Evolutionary conservation across 2,888 invertebrate species (phyloP), one percentile per base, ranked within the genome.

Genomic region (Eustalomyia histrio): DNA sequence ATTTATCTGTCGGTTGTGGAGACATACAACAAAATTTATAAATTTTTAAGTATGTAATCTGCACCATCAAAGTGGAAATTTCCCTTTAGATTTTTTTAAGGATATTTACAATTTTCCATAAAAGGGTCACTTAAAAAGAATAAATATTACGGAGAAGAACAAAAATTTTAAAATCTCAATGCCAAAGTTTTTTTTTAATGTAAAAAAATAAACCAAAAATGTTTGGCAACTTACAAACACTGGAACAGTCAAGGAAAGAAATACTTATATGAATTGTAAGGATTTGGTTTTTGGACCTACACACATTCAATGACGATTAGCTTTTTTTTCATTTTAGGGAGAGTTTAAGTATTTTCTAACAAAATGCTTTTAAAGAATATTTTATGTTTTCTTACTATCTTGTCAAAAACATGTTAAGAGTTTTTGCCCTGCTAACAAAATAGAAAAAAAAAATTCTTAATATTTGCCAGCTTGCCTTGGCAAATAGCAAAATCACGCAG

Each of bases 11-110:
- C 12, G 47, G 24, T 39, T 8, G 33, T 35, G 35, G 47, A 57
- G 55, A 33, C n/a, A 50, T 50, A 24, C 60, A 21, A 3, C 16
- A 55, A 55, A 68, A 76, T 69, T 63, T 55, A 78, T 67, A 72
- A 78, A 78, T 78, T 65, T 72, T 78, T 73, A 79, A 79, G 65
- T 53, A 78, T 65, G 57, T 78, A 81, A 81, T 81, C 74, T 67
- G 71, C 69, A 71, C 64, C 76, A 80, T 76, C 81, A 81, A 75
- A 75, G 57, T 67, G 39, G 78, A 71, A 69, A 61, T 65, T 29
- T 52, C 35, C 17, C 33, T 29, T 61, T 65, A 35, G n/a, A 39
- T 39, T 39, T 39, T 39, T 12, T 12, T 39, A 39, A n/a, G n/a
- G 39, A 39, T 39, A 39, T 3, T 6, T 47, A 12, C 39, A 47